Base-by-base conservation (phyloP, 2,888 invertebrate species). In the Netelia melanura region DNA sequence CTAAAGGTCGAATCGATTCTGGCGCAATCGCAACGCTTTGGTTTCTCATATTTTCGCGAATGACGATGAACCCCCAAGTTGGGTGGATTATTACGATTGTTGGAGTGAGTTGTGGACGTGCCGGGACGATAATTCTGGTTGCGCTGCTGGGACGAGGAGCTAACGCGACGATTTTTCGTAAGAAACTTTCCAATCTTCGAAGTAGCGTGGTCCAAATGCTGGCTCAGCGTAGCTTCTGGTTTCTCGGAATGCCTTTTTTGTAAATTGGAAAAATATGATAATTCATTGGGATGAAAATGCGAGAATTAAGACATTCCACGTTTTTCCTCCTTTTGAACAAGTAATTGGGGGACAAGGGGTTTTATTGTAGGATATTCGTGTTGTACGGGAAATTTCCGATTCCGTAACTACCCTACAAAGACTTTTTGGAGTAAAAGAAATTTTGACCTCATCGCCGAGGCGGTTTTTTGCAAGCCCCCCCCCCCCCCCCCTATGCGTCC, bases 181-280 rank as follows among this genome's bases (percentile, higher is more conserved):
- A 52, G 9, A 11, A 43, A 43, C 62, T 30, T 70, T 11, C 67
- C 61, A 23, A 48, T 61, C 52, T 65, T 79, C 21, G 74, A 68
- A 14, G 54, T 74, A 9, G 17, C 58, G 25, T 77, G 38, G 17
- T 84, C 81, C 70, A 75, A 52, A n/a, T 70, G 84, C 65, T 75
- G 78, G 58, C 25, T 75, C 25, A 78, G 78, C 70, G 68, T 30
- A 10, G 78, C 81, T 70, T 78, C 78, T 17, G 52, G 23, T 81
- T 77, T 81, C n/a, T 78, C 81, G 43, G 25, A 44, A 62, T 70
- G 74, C 8, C 81, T 81, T 48, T 56, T 56, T 56, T 21, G 9
- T 17, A 56, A 56, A 21, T 56, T 56, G 56, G 38, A 8, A 38
- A 48, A 48, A 48, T 48, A 48, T 48, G 10, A 14, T 48, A 14